These are phyloP conservation scores for Xenopus tropicalis DNA, from an alignment of 2,113 vertebrate species.

Conservation along the genomic window DNA sequence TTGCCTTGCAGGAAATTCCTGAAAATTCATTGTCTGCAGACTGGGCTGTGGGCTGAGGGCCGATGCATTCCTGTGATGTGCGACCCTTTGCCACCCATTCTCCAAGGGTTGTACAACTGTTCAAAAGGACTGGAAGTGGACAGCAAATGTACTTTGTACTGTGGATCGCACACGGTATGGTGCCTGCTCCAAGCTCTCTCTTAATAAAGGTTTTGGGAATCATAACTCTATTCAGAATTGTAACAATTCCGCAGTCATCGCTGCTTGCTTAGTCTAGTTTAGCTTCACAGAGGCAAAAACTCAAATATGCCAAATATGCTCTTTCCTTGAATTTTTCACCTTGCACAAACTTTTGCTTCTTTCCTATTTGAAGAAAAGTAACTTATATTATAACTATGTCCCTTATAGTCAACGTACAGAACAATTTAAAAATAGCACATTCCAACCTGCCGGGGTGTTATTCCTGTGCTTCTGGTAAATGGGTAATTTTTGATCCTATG, in stretches of 20 bases:
- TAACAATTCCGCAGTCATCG: no score
- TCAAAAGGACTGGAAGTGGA: slow-evolving; percentile 77
- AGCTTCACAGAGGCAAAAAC: neutral
- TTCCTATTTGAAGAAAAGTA: slow-evolving; percentile 10
- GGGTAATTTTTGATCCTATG: slow-evolving; percentile 30
- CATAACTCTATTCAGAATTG: no score
- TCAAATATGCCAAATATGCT: slow-evolving; percentile 23
- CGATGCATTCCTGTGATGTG: slow-evolving; percentile 80
- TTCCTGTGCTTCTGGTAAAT: slow-evolving; percentile 6
- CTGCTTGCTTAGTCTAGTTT: neutral
- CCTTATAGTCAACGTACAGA: neutral
- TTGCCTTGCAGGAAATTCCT: slow-evolving; percentile 76
- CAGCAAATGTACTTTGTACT: slow-evolving; percentile 78
- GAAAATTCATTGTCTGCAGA: slow-evolving; percentile 83
- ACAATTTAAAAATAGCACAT: slow-evolving; percentile 27
- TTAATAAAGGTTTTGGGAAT: no score
- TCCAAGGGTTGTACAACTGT: slow-evolving; percentile 91
- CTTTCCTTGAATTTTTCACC: slow-evolving; percentile 27
- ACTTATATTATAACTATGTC: neutral
- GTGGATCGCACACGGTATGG: slow-evolving; percentile 56
- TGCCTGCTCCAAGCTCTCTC: neutral
- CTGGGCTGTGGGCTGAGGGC: slow-evolving; percentile 78
- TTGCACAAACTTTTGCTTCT: slow-evolving; percentile 27
- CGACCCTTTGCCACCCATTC: slow-evolving; percentile 71
- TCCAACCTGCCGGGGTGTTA: slow-evolving; percentile 4